Conservation (phyloP, 2,797 vertebrate genomes). For the Spinus olivaceus region DNA sequence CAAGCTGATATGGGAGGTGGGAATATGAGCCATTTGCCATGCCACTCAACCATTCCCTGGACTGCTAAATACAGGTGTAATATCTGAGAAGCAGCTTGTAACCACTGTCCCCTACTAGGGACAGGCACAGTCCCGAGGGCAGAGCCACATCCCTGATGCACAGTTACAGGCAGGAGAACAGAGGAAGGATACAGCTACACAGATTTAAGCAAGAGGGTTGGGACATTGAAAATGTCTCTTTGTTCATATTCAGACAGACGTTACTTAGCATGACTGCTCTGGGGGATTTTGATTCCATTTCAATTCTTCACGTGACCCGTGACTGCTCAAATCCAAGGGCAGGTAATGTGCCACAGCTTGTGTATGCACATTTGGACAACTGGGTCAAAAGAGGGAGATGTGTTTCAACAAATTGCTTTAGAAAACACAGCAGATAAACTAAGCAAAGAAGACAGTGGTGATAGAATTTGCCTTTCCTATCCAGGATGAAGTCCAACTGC, state of each 20-base stretch:
- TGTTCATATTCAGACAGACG: not conserved
- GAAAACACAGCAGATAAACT: constrained; percentile 8
- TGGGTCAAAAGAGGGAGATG: constrained; percentile 20
- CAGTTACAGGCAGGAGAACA: not conserved
- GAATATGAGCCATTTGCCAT: not conserved
- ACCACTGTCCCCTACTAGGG: not conserved
- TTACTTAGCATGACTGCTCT: not conserved
- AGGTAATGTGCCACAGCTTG: not conserved
- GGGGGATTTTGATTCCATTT: not conserved
- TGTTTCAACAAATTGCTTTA: constrained; percentile 11
- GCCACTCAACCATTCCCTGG: not conserved
- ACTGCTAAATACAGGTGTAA: not conserved
- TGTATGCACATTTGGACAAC: not conserved
- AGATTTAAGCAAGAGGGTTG: not conserved
- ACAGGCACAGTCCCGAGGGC: rapidly evolving
- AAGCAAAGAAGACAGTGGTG: constrained; percentile 1
- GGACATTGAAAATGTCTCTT: not conserved
- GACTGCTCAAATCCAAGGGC: not conserved
- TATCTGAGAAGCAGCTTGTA: not conserved
- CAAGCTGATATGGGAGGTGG: not conserved
- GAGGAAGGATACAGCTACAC: not conserved
- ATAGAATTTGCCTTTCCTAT: constrained; percentile 32
- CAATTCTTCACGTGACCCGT: not conserved
- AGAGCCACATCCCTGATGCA: not conserved
- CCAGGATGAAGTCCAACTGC: constrained; percentile 43